Percentiles rank a stretch among this genome's conserved stretches.
phyloP scores from a whole-genome alignment of 2,113 vertebrate genomes.

The Gambusia holbrooki region DNA sequence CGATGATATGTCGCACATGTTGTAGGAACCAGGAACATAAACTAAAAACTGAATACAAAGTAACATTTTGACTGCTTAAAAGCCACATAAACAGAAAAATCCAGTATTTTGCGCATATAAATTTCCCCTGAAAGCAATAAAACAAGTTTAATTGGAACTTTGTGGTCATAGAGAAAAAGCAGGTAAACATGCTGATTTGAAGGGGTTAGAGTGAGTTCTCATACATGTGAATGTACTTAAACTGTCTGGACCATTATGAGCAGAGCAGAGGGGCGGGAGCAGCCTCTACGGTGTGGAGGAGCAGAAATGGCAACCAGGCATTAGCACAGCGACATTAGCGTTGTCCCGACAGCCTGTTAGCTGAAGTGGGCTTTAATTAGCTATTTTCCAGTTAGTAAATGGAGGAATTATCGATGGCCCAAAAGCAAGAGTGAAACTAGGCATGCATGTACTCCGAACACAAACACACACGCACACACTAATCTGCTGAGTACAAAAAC shows the following conservation, averaged over 20 bases:
- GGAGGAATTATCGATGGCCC: slow-evolving; percentile 95
- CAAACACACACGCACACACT: slow-evolving; percentile 24
- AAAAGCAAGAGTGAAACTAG: slow-evolving; percentile 91
- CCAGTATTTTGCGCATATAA: neutral
- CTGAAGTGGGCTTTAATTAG: slow-evolving; percentile 99
- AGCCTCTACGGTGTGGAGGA: slow-evolving; percentile 85
- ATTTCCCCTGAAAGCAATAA: neutral
- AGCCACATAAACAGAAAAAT: neutral
- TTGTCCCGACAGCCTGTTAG: slow-evolving; percentile 98
- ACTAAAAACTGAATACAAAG: no score
- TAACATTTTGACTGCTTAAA: no score
- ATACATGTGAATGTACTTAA: slow-evolving; percentile 31
- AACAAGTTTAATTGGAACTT: slow-evolving; percentile 1
- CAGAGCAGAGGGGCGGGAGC: slow-evolving; percentile 80
- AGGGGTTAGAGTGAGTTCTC: neutral
- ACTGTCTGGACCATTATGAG: slow-evolving; percentile 78
- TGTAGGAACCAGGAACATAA: no score
- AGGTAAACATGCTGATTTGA: neutral
- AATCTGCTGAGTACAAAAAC: slow-evolving; percentile 45
- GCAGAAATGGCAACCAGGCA: slow-evolving; percentile 87
- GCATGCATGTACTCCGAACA: slow-evolving; percentile 77
- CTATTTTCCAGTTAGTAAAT: slow-evolving; percentile 98
- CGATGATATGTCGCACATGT: no score
- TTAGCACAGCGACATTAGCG: slow-evolving; percentile 89
- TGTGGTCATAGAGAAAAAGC: slow-evolving; percentile 15